Evolutionary conservation across 2,888 invertebrate genomes (phyloP).

Genomic region (Spodoptera littoralis): DNA sequence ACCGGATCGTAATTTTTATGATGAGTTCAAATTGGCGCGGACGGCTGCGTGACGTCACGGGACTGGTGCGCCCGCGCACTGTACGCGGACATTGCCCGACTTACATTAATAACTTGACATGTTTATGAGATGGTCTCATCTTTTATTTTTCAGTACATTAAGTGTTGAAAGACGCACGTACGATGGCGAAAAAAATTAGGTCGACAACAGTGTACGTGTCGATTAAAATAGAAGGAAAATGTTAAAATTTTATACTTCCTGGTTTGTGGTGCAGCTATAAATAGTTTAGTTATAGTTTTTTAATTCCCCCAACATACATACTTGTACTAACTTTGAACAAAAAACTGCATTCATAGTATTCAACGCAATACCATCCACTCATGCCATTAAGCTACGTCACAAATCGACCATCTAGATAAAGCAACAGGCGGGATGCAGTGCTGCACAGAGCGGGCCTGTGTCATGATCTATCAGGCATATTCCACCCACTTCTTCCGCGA

Average conservation of each 20-base stretch:
- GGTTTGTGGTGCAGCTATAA: not conserved
- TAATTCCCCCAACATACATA: not conserved
- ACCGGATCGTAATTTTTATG: conserved; percentile 74
- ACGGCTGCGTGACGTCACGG: conserved; percentile 68
- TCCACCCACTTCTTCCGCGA: conserved; percentile 58
- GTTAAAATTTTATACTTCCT: conserved; percentile 23
- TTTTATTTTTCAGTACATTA: conserved; percentile 28
- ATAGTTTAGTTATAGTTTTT: too few relatives aligned
- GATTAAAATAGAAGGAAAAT: conserved; percentile 15
- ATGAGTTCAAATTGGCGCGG: conserved; percentile 69
- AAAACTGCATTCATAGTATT: too few relatives aligned
- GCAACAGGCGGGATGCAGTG: conserved; percentile 4
- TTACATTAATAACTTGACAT: conserved; percentile 59
- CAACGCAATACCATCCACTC: conserved; percentile 38
- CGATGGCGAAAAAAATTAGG: conserved; percentile 14
- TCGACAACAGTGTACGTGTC: conserved; percentile 5
- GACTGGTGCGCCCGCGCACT: conserved; percentile 50
- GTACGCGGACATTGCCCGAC: conserved; percentile 58
- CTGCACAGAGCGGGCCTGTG: conserved; percentile 25
- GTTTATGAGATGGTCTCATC: conserved; percentile 40
- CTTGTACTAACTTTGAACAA: too few relatives aligned
- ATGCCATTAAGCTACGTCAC: conserved; percentile 33
- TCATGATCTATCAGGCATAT: conserved; percentile 51
- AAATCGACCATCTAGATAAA: conserved; percentile 25
- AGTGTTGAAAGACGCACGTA: conserved; percentile 19